Base-by-base conservation (phyloP, 1,140 invertebrate genomes). In the Helicoverpa armigera region DNA sequence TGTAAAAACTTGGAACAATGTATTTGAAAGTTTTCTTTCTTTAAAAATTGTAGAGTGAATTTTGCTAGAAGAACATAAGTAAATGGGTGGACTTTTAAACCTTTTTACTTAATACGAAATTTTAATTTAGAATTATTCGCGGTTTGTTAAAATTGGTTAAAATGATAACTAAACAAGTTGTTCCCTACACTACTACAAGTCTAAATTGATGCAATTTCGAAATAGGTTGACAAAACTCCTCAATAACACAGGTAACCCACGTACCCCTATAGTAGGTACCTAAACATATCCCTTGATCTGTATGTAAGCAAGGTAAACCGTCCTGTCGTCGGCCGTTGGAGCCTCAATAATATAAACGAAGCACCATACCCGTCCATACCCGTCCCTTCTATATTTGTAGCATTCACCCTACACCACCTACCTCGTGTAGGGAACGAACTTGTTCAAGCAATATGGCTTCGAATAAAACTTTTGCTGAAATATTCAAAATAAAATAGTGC, bases 261-360 rank as follows among this genome's bases (percentile, higher is more conserved):
- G 58, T 61, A 76, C 23, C 3, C 54, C 70, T 48, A 67, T 29
- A 43, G 53, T 31, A 23, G 60, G 31, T 11, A 81, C 82, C 23
- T 23, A 23, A 23, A 84, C 58, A 2, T 83, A 79, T 73, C 65
- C 75, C 73, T 74, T 82, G 81, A 82, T 85, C 77, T 84, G 80
- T 85, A 83, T 87, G 89, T 90, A 92, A 92, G 90, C 89, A 92
- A 89, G 91, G 90, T 89, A 88, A 88, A 87, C 84, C 81, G 76
- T 58, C 82, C 85, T 85, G 60, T 77, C 77, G 85, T 81, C 85
- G 78, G 86, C 83, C 79, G 78, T 83, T 84, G 82, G 85, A 82
- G 86, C 89, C 87, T 91, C 91, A 93, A 93, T 94, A 94, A 94
- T 93, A 94, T 92, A 94, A 92, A 94, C 92, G 90, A 92, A 88